Evolutionary conservation across 2,888 invertebrate genomes (phyloP).

Genomic region (Hybos culiciformis): DNA sequence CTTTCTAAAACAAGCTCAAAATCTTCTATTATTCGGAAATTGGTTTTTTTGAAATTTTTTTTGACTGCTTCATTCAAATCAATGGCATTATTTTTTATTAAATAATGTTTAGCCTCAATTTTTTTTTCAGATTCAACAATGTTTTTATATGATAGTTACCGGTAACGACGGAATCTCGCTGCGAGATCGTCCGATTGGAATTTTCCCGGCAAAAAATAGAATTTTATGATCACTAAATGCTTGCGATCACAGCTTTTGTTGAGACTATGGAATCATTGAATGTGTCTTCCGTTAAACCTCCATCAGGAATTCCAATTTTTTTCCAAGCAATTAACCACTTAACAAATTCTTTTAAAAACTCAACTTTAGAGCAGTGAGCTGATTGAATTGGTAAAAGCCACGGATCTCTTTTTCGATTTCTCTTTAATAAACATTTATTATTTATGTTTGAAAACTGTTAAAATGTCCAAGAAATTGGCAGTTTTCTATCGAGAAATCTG

Average conservation of each 20-base stretch:
- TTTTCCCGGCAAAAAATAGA: constrained; percentile 5
- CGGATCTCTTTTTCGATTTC: neutral
- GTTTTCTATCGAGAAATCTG: too few relatives aligned
- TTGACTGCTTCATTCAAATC: too few relatives aligned
- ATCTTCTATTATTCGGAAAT: too few relatives aligned
- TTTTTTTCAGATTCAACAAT: constrained; percentile 13
- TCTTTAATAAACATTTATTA: neutral
- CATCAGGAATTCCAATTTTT: neutral
- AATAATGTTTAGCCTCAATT: neutral
- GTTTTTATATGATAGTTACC: constrained; percentile 8
- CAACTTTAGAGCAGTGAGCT: neutral
- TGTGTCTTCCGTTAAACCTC: neutral
- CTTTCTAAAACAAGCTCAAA: too few relatives aligned
- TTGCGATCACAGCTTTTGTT: neutral
- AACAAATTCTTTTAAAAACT: neutral
- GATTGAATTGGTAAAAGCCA: neutral
- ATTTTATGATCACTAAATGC: neutral
- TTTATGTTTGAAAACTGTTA: neutral
- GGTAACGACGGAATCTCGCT: constrained; percentile 11
- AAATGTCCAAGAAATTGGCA: neutral
- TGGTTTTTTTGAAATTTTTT: too few relatives aligned
- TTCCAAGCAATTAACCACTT: neutral
- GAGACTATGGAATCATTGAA: neutral
- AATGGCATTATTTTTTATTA: too few relatives aligned
- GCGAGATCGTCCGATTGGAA: constrained; percentile 13